Evolutionary conservation across 2,888 invertebrate species (phyloP).

Genomic region (Sinopyrophorus schimmeli): DNA sequence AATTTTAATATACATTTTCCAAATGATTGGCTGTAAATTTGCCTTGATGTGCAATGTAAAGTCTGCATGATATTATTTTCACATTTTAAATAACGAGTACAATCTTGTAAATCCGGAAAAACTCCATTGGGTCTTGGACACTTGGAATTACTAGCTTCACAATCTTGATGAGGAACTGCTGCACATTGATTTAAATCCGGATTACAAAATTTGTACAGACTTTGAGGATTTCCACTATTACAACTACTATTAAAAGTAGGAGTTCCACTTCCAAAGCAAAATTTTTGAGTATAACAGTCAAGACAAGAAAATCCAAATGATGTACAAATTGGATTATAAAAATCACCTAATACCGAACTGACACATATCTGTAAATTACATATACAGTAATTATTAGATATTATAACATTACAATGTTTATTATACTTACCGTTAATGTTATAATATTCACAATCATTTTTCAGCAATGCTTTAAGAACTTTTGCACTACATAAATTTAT

Average conservation of each 20-base stretch:
- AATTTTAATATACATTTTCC: conserved; percentile 6
- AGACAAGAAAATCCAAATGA: conserved; percentile 22
- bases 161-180: background rate
- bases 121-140: conserved; percentile 1
- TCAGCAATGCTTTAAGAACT: no score
- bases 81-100: background rate
- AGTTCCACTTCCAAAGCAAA: conserved; percentile 1
- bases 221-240: background rate
- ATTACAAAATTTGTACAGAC: background rate
- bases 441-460: no score
- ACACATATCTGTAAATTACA: no score
- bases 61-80: background rate
- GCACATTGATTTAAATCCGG: background rate
- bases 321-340: conserved; percentile 1
- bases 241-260: background rate
- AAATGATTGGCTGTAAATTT: background rate
- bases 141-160: background rate
- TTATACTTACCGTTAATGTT: no score
- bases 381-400: no score
- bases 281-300: conserved; percentile 24
- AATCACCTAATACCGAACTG: no score
- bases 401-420: no score
- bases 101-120: conserved; percentile 6
- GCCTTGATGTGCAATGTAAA: background rate
- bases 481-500: no score